Percentiles rank a stretch among this genome's conserved stretches.
These are phyloP conservation scores for Sebastes vulpes DNA, from an alignment of 2,797 vertebrate genomes.

Conservation along the genomic window DNA sequence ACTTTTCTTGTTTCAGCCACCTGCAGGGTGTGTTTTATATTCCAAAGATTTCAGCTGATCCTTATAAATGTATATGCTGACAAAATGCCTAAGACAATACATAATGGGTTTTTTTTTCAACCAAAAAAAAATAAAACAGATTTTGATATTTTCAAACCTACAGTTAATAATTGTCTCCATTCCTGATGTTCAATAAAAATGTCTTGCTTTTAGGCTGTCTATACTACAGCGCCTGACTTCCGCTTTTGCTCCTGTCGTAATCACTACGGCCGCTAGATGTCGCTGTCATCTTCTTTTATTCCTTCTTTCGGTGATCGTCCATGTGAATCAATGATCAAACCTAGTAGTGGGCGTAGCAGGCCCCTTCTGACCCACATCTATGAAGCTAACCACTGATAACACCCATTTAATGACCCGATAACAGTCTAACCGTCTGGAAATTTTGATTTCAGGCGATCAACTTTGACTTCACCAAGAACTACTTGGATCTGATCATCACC, in stretches of 20 bases:
- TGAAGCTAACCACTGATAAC: too few relatives aligned
- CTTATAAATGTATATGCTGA: neutral
- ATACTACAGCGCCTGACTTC: too few relatives aligned
- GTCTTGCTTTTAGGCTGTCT: neutral
- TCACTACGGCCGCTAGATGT: too few relatives aligned
- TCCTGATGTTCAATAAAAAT: neutral
- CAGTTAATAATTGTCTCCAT: neutral
- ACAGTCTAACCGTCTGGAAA: too few relatives aligned
- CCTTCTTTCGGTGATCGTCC: too few relatives aligned
- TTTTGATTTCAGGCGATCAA: constrained; percentile 87
- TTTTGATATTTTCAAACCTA: neutral
- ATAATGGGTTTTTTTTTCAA: neutral
- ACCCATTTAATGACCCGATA: too few relatives aligned
- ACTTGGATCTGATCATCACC: constrained; percentile 93
- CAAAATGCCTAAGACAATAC: neutral
- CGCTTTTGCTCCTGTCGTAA: too few relatives aligned
- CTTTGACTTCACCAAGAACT: constrained; percentile 93
- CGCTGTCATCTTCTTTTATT: too few relatives aligned
- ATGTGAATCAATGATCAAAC: too few relatives aligned
- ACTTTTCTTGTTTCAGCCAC: neutral
- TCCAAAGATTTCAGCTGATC: neutral
- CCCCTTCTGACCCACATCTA: too few relatives aligned
- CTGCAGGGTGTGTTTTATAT: neutral
- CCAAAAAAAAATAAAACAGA: neutral
- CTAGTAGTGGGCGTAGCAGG: too few relatives aligned